phyloP scores from a whole-genome alignment of 2,113 vertebrate genomes.

The Chamaea fasciata region DNA sequence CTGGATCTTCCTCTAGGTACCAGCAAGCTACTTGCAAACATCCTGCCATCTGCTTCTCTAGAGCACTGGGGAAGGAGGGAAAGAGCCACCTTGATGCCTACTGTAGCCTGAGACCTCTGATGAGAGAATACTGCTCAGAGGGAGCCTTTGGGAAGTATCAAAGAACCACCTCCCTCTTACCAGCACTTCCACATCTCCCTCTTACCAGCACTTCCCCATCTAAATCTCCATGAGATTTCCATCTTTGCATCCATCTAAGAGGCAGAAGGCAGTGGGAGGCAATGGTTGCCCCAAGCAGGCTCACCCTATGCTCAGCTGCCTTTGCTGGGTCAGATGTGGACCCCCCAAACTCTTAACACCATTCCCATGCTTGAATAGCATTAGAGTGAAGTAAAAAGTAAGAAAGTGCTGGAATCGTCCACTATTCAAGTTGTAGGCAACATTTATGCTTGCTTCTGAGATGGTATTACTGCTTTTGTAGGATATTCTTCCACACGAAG shows the following conservation, averaged over 20 bases:
- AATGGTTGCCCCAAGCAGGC: accelerated
- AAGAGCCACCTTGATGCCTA: neutral
- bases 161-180: neutral
- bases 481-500: neutral
- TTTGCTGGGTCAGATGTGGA: neutral
- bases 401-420: neutral
- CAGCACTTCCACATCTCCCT: neutral
- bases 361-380: neutral
- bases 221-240: neutral
- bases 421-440: neutral
- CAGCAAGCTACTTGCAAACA: neutral
- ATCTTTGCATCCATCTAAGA: neutral
- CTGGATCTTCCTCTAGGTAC: neutral
- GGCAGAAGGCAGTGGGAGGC: neutral
- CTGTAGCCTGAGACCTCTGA: neutral
- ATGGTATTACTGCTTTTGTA: neutral
- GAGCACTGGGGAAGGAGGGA: neutral
- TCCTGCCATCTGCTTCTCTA: neutral
- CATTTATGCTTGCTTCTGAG: neutral
- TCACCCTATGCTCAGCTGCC: neutral
- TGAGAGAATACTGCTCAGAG: neutral
- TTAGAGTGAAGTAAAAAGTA: neutral
- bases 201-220: neutral
- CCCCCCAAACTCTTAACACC: neutral
- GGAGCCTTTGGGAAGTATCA: neutral